Base-by-base conservation (phyloP, 2,888 invertebrate species). In the Dione juno region DNA sequence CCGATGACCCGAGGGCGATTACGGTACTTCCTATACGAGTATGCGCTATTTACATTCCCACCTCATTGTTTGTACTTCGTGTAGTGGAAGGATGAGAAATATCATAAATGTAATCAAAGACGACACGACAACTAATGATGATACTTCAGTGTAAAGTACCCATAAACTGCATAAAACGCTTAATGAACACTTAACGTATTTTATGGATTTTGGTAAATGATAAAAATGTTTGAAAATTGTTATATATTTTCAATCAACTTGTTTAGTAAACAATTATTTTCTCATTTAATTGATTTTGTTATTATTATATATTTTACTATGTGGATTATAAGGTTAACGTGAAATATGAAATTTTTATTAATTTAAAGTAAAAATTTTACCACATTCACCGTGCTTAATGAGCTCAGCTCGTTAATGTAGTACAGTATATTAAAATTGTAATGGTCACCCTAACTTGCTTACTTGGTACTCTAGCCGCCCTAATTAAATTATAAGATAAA, bases 1-100 rank as follows among this genome's bases (percentile, higher is more conserved):
- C 87, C 89, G 88, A 86, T 88, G 89, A 89, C 89, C 88, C 82
- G 84, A 81, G 82, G 84, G 80, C 79, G 81, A 84, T 87, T 88
- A 88, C 89, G 89, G 88, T 88, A 89, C 87, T 85, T 85, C 80
- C 80, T 82, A 82, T 79, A 76, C 76, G 76, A 80, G 82, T 78
- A 79, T 79, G 77, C 79, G 81, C 81, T 83, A 81, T 81, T 80
- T 82, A 86, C 83, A 80, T 83, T 81, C 80, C 82, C 83, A 82
- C 77, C 76, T 76, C 77, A 77, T 79, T 77, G 79, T 77, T 77
- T 77, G 77, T 75, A 76, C 75, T 79, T 77, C 76, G 76, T 77
- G 75, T 77, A 76, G 77, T 76, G 75, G 76, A 79, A 79, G 78
- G 79, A 78, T 79, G 76, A 77, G 79, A 78, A 76, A 77, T 77